Percentiles rank a stretch among this genome's conserved stretches.
Evolutionary conservation across 2,888 invertebrate species (phyloP).

Genomic region (Penaeus monodon): DNA sequence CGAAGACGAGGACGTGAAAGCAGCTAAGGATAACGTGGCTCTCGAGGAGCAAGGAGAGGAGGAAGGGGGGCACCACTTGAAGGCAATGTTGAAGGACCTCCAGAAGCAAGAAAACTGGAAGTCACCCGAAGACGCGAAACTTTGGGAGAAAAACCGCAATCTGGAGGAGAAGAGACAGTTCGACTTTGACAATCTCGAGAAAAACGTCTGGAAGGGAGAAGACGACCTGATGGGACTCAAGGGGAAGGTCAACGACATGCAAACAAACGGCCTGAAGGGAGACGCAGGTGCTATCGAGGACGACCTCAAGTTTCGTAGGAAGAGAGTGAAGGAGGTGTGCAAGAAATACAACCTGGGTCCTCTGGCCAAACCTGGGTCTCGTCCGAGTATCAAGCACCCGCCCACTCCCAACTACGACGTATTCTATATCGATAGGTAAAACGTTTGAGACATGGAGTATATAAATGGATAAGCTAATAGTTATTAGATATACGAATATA

Average conservation of each 20-base stretch:
- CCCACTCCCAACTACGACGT: constrained; percentile 72
- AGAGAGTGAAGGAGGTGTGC: constrained; percentile 69
- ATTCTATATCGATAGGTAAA: constrained; percentile 71
- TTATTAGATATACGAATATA: no score
- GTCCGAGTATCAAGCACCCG: constrained; percentile 70
- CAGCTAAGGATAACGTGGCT: constrained; percentile 9
- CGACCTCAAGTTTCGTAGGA: constrained; percentile 66
- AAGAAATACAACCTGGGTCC: constrained; percentile 70
- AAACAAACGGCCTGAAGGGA: constrained; percentile 4
- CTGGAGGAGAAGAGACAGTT: no score
- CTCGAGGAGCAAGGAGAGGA: background rate
- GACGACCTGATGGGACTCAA: background rate
- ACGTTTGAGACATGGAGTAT: background rate
- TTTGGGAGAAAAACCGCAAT: no score
- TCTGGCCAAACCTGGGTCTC: constrained; percentile 66
- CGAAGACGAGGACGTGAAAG: constrained; percentile 5
- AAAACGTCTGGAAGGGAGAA: background rate
- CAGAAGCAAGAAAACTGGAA: no score
- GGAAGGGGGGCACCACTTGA: background rate
- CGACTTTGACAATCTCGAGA: background rate
- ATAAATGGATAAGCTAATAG: no score
- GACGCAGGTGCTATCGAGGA: constrained; percentile 20
- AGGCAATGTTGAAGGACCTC: background rate
- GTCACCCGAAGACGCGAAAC: no score
- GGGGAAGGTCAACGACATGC: background rate